A percentile compares a stretch with the other conserved stretches of the same genome.
Conservation (phyloP, 1,140 invertebrate species). For the Mycetomoellerius zeteki region DNA sequence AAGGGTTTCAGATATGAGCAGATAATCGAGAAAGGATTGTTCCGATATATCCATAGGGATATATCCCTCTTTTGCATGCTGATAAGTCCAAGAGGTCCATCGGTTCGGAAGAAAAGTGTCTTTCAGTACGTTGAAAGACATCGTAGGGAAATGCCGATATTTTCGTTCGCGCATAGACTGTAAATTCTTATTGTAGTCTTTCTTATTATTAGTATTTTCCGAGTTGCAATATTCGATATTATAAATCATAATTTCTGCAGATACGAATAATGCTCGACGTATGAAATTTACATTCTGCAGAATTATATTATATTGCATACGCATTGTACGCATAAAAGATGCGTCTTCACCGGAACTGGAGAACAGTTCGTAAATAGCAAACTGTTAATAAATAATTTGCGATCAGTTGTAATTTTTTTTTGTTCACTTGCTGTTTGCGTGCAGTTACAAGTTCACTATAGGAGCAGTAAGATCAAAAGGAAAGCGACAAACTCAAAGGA, state of each 20-base stretch:
- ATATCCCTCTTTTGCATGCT: conserved; percentile 17
- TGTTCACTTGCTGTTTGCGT: too few species aligned
- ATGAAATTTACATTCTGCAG: too few species aligned
- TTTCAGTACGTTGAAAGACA: conserved; percentile 33
- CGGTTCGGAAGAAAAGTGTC: conserved; percentile 58
- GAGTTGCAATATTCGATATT: not conserved
- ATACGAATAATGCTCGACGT: not conserved
- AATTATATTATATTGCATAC: too few species aligned
- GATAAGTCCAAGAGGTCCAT: conserved; percentile 53
- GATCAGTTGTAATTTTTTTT: too few species aligned
- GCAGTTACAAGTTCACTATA: too few species aligned
- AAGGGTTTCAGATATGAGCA: conserved; percentile 53
- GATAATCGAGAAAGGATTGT: conserved; percentile 55
- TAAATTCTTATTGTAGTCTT: conserved; percentile 12
- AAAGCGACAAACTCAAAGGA: too few species aligned
- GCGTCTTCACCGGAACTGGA: too few species aligned
- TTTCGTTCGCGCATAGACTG: not conserved
- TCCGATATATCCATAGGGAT: conserved; percentile 44
- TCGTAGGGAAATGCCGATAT: not conserved
- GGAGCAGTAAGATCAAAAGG: too few species aligned
- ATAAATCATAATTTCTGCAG: not conserved
- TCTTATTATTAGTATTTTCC: not conserved
- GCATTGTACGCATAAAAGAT: too few species aligned
- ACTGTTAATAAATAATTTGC: too few species aligned
- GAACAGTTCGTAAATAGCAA: too few species aligned